Conservation (phyloP, 2,797 vertebrate genomes). For the Pseudotriccus pelzelni region DNA sequence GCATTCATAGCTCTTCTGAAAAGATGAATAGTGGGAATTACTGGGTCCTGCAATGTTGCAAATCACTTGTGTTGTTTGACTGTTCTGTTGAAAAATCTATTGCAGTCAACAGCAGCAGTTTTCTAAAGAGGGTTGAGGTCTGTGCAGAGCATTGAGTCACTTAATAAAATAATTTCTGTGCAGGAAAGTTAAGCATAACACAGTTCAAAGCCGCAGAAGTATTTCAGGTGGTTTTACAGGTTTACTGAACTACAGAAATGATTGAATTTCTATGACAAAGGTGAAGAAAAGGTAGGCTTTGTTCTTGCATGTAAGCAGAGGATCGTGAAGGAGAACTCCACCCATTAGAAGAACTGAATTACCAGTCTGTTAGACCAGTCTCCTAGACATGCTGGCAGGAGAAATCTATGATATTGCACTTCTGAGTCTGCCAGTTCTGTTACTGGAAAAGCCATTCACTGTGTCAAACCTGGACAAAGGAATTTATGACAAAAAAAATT, state of each 20-base stretch:
- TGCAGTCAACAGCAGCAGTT: background rate
- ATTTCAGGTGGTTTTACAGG: background rate
- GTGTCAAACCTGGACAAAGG: background rate
- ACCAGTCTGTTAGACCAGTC: background rate
- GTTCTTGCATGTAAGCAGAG: background rate
- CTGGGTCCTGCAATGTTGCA: constrained; percentile 7
- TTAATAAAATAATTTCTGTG: constrained; percentile 21
- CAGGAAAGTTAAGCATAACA: constrained; percentile 5
- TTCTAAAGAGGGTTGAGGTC: constrained; percentile 20
- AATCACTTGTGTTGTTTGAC: constrained; percentile 56
- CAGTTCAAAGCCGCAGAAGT: constrained; percentile 10
- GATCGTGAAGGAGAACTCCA: background rate
- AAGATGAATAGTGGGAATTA: constrained; percentile 42
- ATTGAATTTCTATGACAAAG: background rate
- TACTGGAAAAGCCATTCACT: background rate
- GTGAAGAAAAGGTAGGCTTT: background rate
- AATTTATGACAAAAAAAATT: background rate
- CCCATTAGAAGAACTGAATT: background rate
- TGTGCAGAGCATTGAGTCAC: background rate
- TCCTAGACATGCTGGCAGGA: background rate
- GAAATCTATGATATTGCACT: background rate
- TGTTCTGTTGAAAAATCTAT: constrained; percentile 39
- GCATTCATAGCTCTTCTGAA: constrained; percentile 24
- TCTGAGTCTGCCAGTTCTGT: background rate
- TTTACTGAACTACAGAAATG: constrained; percentile 12